These are phyloP conservation scores for Rhagonycha lutea DNA, from an alignment of 2,888 invertebrate genomes.

Conservation along the genomic window DNA sequence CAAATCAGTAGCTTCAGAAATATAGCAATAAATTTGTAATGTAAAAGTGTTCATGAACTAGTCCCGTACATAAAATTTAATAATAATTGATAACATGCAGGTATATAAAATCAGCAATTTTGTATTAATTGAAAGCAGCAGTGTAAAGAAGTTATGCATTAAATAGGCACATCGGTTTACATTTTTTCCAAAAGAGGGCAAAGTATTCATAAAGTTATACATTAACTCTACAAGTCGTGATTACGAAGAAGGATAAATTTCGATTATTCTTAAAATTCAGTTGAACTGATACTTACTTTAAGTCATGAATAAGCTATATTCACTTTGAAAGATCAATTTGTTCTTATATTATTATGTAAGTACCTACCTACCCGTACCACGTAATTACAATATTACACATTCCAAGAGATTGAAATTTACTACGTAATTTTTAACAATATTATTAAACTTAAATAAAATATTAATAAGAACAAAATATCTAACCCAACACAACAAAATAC, in stretches of 20 bases:
- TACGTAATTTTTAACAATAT: not conserved
- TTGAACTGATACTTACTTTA: not conserved
- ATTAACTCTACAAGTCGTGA: not conserved
- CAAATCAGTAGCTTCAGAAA: not conserved
- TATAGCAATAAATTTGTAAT: not conserved
- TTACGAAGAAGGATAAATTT: not conserved
- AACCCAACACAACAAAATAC: too few relatives aligned
- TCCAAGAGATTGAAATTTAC: not conserved
- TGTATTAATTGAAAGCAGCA: not conserved
- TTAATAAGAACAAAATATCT: too few relatives aligned
- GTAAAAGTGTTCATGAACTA: not conserved
- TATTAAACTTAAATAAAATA: not conserved
- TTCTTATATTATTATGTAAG: not conserved
- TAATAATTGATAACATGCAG: not conserved
- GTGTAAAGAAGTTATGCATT: not conserved
- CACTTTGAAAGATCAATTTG: not conserved
- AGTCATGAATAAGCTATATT: not conserved
- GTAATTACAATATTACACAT: not conserved
- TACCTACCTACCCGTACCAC: not conserved
- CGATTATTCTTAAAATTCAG: not conserved
- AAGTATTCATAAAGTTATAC: not conserved
- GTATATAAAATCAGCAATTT: not conserved
- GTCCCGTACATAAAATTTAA: not conserved
- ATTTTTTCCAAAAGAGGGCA: not conserved
- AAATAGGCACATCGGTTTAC: not conserved